These are phyloP conservation scores for Hyperopisus bebe DNA, from an alignment of 2,113 vertebrate genomes.

Conservation along the genomic window DNA sequence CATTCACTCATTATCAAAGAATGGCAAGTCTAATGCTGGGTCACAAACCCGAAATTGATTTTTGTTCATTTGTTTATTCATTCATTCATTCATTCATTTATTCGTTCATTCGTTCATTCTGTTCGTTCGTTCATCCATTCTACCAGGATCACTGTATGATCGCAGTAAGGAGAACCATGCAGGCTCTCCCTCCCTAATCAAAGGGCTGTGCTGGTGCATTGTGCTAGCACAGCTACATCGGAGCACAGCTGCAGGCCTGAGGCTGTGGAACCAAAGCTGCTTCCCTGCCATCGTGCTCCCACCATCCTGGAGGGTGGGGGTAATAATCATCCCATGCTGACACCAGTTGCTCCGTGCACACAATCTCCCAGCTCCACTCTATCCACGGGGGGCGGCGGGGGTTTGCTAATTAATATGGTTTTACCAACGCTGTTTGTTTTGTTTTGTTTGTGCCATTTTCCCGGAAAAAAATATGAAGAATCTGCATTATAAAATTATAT, in stretches of 20 bases:
- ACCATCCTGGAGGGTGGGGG: slow-evolving; percentile 36
- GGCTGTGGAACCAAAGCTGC: slow-evolving; percentile 24
- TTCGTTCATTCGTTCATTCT: neutral
- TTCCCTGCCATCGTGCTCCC: slow-evolving; percentile 40
- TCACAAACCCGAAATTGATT: neutral
- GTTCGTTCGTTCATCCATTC: neutral
- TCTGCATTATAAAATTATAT: slow-evolving; percentile 2
- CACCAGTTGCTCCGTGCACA: slow-evolving; percentile 50
- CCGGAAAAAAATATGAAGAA: neutral
- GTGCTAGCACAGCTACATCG: neutral
- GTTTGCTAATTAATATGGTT: neutral
- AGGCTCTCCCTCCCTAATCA: neutral
- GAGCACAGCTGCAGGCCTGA: neutral
- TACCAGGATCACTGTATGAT: neutral
- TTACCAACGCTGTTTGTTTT: neutral
- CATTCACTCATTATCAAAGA: neutral
- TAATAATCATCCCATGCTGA: slow-evolving; percentile 48
- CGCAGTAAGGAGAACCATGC: neutral
- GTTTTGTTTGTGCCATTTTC: neutral
- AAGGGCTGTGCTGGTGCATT: neutral
- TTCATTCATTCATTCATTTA: neutral
- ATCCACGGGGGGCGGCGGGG: neutral
- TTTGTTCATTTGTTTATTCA: neutral
- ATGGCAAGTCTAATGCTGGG: neutral
- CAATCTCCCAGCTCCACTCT: slow-evolving; percentile 36